Evolutionary conservation across 1,140 invertebrate species (phyloP).

Genomic region (Leptinotarsa texana): DNA sequence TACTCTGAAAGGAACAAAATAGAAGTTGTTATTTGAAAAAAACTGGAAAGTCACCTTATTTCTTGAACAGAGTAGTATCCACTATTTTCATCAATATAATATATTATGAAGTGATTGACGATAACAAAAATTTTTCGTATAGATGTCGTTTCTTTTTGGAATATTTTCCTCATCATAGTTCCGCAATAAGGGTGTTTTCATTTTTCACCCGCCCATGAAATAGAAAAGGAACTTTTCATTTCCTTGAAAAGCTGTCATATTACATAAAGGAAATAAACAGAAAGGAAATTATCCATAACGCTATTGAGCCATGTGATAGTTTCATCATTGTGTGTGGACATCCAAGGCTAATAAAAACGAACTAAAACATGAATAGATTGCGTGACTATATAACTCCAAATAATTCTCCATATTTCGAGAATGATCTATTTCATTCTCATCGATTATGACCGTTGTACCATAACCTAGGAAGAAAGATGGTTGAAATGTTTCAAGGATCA

Average conservation of each 20-base stretch:
- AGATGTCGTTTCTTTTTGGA: no score
- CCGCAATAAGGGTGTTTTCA: not conserved
- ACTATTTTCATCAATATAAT: no score
- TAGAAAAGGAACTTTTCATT: not conserved
- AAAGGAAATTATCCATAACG: not conserved
- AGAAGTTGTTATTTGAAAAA: no score
- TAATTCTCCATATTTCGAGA: not conserved
- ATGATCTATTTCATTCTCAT: not conserved
- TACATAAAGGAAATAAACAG: not conserved
- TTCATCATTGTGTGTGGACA: slow-evolving; percentile 2
- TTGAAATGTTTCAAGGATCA: no score
- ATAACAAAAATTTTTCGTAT: no score
- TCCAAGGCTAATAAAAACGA: not conserved
- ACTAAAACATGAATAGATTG: not conserved
- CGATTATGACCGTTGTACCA: not conserved
- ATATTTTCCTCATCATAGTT: no score
- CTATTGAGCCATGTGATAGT: slow-evolving; percentile 5
- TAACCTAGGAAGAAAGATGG: no score
- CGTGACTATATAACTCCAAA: not conserved
- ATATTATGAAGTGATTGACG: no score
- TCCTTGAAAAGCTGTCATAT: not conserved
- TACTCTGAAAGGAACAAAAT: no score
- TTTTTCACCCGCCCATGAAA: not conserved
- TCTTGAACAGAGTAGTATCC: no score
- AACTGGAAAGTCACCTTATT: no score